phyloP scores from a whole-genome alignment of 2,888 invertebrate genomes.

The Allolobophora icterica region DNA sequence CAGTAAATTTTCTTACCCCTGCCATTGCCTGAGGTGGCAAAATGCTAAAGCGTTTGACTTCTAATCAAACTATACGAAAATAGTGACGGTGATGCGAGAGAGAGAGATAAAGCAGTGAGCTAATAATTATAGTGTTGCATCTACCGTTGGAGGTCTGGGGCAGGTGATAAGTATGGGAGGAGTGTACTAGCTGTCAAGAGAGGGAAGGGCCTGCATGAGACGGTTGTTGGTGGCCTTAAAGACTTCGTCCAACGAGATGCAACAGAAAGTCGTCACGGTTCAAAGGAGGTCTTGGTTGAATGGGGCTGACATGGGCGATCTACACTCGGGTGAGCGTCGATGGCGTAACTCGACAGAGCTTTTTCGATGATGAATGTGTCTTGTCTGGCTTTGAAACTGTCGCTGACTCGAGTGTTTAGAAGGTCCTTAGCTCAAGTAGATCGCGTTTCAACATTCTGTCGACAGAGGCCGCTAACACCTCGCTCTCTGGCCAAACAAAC shows the following conservation, averaged over 20 bases:
- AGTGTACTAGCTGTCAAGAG: neutral
- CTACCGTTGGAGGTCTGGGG: neutral
- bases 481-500: neutral
- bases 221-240: neutral
- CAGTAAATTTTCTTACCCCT: neutral
- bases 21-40: neutral
- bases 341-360: neutral
- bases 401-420: neutral
- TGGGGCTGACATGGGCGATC: neutral
- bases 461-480: neutral
- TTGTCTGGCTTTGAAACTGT: slow-evolving; percentile 8
- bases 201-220: neutral
- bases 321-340: neutral
- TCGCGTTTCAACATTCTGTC: neutral
- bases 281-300: neutral
- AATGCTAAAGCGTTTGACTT: neutral
- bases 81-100: neutral
- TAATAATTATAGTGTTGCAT: neutral
- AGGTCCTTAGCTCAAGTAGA: neutral
- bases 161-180: neutral
- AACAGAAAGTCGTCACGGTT: neutral
- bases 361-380: neutral
- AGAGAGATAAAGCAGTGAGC: neutral
- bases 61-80: neutral
- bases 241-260: neutral